These are phyloP conservation scores for Drosophila navojoa DNA, from an alignment of 1,140 invertebrate genomes.

Conservation along the genomic window DNA sequence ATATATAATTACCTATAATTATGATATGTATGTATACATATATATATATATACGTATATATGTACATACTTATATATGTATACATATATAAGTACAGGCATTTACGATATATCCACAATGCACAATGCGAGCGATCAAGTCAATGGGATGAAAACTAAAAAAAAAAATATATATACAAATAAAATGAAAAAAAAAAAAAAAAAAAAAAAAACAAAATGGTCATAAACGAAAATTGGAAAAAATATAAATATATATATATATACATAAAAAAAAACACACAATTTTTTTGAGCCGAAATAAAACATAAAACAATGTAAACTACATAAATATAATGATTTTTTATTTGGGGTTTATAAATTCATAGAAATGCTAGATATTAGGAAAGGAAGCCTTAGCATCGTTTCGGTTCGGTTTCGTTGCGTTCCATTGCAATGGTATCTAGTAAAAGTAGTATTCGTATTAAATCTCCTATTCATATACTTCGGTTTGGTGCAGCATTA, in stretches of 20 bases:
- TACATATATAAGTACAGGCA: slow-evolving; percentile 3
- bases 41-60: slow-evolving; percentile 2
- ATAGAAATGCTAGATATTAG: too few species aligned
- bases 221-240: slow-evolving; percentile 27
- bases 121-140: not conserved
- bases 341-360: not conserved
- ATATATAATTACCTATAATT: not conserved
- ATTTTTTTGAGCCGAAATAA: slow-evolving; percentile 80
- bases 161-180: too few species aligned
- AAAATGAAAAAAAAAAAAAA: slow-evolving; percentile 8
- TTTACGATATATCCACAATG: not conserved
- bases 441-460: too few species aligned
- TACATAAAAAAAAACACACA: slow-evolving; percentile 53
- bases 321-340: slow-evolving; percentile 27
- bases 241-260: slow-evolving; percentile 18
- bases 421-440: too few species aligned
- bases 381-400: too few species aligned
- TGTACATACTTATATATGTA: slow-evolving; percentile 24
- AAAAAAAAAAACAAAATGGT: slow-evolving; percentile 42
- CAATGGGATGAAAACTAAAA: slow-evolving; percentile 1
- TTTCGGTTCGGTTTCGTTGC: too few species aligned
- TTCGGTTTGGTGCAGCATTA: too few species aligned
- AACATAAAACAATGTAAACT: slow-evolving; percentile 72
- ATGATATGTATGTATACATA: not conserved
- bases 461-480: too few species aligned